Conservation (phyloP, 2,797 vertebrate species). For the Acrocephalus scirpaceus region DNA sequence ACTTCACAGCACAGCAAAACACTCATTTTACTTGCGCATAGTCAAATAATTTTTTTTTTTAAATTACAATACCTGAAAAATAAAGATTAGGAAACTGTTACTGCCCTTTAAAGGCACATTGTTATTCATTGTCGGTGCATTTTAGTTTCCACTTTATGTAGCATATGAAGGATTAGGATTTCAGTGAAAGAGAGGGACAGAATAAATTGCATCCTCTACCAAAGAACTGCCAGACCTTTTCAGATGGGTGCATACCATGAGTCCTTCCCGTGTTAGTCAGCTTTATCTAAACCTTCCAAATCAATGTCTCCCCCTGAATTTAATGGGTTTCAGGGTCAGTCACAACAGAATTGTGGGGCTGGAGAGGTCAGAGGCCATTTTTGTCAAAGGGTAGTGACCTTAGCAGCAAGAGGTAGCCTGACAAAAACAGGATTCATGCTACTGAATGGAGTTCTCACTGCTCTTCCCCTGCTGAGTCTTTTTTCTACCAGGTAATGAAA, state of each 20-base stretch:
- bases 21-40: background rate
- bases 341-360: conserved; percentile 77
- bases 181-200: conserved; percentile 67
- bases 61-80: conserved; percentile 29
- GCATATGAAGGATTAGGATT: conserved; percentile 74
- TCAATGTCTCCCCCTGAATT: conserved; percentile 77
- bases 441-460: conserved; percentile 75
- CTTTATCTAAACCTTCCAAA: conserved; percentile 75
- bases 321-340: conserved; percentile 81
- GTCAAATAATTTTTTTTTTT: background rate
- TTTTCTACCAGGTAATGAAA: conserved; percentile 74
- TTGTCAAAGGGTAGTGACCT: conserved; percentile 86
- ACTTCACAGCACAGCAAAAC: background rate
- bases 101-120: conserved; percentile 48
- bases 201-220: conserved; percentile 75
- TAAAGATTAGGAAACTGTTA: conserved; percentile 24
- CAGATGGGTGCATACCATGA: conserved; percentile 65
- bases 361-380: conserved; percentile 83
- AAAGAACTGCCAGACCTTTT: conserved; percentile 73
- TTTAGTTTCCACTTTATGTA: conserved; percentile 72
- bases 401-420: conserved; percentile 81
- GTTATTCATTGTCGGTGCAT: conserved; percentile 60
- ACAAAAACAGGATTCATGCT: conserved; percentile 82
- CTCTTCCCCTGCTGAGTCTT: conserved; percentile 71
- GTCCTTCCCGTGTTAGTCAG: conserved; percentile 77